Evolutionary conservation across 1,140 invertebrate species (phyloP).

Genomic region (Drosophila orosa): DNA sequence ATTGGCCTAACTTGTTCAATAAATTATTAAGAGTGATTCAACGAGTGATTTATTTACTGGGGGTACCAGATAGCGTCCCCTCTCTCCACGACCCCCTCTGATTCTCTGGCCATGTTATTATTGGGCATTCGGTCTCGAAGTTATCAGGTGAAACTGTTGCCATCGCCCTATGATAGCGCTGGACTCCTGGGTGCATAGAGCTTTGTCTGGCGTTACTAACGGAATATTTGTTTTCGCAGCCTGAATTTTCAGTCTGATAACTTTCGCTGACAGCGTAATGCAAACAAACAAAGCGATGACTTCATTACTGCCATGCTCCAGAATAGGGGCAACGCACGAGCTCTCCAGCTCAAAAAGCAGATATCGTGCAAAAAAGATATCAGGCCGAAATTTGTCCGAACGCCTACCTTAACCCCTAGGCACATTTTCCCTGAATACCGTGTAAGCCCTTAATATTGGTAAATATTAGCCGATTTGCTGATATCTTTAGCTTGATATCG

Average conservation of each 20-base stretch:
- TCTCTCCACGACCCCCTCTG: neutral
- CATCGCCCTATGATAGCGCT: constrained; percentile 11
- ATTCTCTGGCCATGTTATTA: constrained; percentile 2
- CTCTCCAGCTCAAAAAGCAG: constrained; percentile 8
- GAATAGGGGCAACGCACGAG: too few relatives aligned
- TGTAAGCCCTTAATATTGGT: constrained; percentile 26
- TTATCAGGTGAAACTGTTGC: constrained; percentile 31
- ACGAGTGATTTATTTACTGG: constrained; percentile 13
- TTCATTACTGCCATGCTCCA: neutral
- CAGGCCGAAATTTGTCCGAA: constrained; percentile 7
- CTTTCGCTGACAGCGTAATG: constrained; percentile 21
- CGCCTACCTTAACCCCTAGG: neutral
- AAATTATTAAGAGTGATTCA: constrained; percentile 12
- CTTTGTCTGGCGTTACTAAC: constrained; percentile 8
- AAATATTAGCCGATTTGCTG: constrained; percentile 23
- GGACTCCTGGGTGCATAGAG: constrained; percentile 20
- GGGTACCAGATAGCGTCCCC: neutral
- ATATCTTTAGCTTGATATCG: constrained; percentile 31
- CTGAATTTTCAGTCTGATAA: constrained; percentile 56
- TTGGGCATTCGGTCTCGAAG: constrained; percentile 13
- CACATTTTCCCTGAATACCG: neutral
- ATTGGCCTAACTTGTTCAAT: constrained; percentile 4
- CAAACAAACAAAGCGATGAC: constrained; percentile 5
- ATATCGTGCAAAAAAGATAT: constrained; percentile 29
- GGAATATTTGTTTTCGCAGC: constrained; percentile 12